Evolutionary conservation across 53 echinoderm and acorn worm genomes (phyloP).

Genomic region (Astropecten irregularis): DNA sequence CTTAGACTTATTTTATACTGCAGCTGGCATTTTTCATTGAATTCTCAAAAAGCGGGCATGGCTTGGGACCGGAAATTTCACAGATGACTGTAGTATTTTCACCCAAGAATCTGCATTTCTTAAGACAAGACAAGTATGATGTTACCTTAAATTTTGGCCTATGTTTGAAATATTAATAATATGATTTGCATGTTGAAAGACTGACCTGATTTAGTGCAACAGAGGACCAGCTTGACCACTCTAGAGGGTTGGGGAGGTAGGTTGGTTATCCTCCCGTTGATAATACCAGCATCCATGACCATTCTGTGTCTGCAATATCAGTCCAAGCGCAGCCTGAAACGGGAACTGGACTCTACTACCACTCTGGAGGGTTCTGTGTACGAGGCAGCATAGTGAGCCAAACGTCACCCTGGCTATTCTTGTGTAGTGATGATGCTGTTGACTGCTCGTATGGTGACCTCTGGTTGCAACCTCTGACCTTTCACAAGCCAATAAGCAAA

Average conservation of each 20-base stretch:
- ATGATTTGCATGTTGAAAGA: no score
- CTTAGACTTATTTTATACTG: no score
- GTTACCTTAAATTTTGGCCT: no score
- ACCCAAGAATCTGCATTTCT: no score
- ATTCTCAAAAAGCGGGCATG: no score
- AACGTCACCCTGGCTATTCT: not conserved
- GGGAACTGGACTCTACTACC: not conserved
- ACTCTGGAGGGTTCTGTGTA: not conserved
- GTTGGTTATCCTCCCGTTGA: conserved; percentile 79
- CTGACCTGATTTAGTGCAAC: conserved; percentile 97
- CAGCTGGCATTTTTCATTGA: no score
- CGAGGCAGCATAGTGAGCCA: conserved; percentile 6
- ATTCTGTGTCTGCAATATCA: conserved; percentile 37
- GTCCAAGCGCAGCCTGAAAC: not conserved
- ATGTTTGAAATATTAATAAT: no score
- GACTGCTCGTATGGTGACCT: not conserved
- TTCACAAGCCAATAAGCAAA: no score
- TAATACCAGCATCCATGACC: conserved; percentile 83
- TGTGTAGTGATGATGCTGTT: not conserved
- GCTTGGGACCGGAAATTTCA: no score
- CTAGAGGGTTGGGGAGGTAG: conserved; percentile 84
- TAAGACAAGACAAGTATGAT: no score
- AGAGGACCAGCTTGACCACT: conserved; percentile 93
- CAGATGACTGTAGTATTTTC: no score
- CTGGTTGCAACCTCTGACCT: no score